Evolutionary conservation across 2,797 vertebrate genomes (phyloP).

Genomic region (Mus spretus): DNA sequence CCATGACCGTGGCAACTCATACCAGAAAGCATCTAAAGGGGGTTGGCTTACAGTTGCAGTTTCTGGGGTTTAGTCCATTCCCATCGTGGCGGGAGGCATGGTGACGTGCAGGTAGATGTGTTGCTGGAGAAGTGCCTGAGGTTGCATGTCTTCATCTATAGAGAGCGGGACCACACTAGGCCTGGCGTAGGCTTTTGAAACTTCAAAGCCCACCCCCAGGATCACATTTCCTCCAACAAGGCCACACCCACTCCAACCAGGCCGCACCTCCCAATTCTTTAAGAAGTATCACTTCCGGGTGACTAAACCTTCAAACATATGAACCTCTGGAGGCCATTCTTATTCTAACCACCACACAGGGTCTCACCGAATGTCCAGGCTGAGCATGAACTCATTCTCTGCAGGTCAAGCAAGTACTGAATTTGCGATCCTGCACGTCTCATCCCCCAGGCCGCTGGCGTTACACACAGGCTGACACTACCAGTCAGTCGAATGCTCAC

Average conservation of each 20-base stretch:
- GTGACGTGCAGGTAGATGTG: neutral
- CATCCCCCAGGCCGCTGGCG: neutral
- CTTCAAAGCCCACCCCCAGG: neutral
- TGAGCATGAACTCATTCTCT: neutral
- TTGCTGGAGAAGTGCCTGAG: neutral
- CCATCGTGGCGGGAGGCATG: neutral
- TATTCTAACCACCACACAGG: neutral
- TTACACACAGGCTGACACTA: neutral
- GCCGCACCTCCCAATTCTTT: neutral
- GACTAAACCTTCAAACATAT: neutral
- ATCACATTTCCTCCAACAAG: neutral
- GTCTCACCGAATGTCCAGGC: neutral
- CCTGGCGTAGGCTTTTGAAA: neutral
- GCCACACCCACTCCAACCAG: neutral
- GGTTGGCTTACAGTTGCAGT: no score
- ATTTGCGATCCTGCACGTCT: neutral
- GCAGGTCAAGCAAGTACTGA: neutral
- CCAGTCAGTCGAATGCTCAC: neutral
- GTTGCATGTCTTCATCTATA: fast-evolving
- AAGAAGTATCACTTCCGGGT: neutral
- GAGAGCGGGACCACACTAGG: neutral
- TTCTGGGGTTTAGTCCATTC: neutral
- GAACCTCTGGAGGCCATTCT: neutral
- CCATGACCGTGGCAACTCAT: neutral
- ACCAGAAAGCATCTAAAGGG: no score